Conservation (phyloP, 92 coral and sea anemone genomes). For the Meandrina meandrites region DNA sequence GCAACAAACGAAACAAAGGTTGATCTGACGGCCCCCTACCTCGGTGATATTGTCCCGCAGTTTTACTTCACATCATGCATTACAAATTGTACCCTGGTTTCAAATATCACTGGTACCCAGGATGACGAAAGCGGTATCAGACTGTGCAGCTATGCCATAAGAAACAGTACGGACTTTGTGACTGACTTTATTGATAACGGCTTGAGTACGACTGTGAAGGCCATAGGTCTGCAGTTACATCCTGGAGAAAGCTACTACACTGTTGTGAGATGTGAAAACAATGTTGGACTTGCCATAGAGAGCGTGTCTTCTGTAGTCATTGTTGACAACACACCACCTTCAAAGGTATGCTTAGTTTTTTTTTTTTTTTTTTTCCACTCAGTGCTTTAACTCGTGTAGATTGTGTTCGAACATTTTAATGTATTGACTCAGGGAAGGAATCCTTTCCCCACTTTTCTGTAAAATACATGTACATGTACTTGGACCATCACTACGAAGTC, state of each 20-base stretch:
- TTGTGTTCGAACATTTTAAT: background rate
- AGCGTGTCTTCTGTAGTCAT: slow-evolving; percentile 53
- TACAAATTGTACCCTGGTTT: slow-evolving; percentile 51
- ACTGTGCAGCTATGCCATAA: slow-evolving; percentile 60
- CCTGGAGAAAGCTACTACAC: slow-evolving; percentile 66
- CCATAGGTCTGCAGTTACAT: slow-evolving; percentile 52
- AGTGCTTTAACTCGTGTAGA: background rate
- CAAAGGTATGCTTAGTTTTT: slow-evolving; percentile 58
- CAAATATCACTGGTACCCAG: slow-evolving; percentile 56
- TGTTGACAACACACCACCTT: slow-evolving; percentile 84
- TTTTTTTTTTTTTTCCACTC: background rate
- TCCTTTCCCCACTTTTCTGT: background rate
- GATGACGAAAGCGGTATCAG: slow-evolving; percentile 84
- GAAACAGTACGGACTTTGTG: slow-evolving; percentile 38
- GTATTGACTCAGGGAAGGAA: background rate
- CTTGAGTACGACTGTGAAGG: slow-evolving; percentile 24
- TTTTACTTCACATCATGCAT: slow-evolving; percentile 51
- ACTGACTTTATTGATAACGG: slow-evolving; percentile 41
- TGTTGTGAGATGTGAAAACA: slow-evolving; percentile 69
- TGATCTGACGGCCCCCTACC: slow-evolving; percentile 79
- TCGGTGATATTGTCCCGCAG: slow-evolving; percentile 51
- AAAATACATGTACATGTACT: background rate
- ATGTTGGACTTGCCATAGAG: slow-evolving; percentile 55
- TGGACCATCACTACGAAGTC: background rate
- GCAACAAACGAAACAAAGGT: slow-evolving; percentile 50